Base-by-base conservation (phyloP, 2,113 vertebrate genomes). In the Rostratula benghalensis region DNA sequence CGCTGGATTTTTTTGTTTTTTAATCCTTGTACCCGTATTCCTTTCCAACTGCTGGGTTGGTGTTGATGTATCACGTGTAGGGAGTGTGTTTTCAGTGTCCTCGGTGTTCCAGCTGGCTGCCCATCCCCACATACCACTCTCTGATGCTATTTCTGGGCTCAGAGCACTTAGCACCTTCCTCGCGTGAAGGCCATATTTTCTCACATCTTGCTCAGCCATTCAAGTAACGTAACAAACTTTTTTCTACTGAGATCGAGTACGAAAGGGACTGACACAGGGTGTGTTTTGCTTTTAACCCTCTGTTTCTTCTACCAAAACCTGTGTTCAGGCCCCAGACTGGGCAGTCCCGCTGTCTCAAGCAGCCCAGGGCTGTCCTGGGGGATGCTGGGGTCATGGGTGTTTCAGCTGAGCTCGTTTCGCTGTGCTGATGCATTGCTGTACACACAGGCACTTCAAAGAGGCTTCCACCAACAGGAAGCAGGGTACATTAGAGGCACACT, bases 111-210 rank as follows among this genome's bases (percentile, higher is more conserved):
- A 77, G 68, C 50, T 83, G 67, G 25, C 73, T 89, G 80, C 43
- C 60, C 48, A 30, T 70, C 46, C 67, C 75, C 17, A 17, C 1
- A 0, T 30, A 6, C 39, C 41, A 37, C 23, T 39, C 41, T 27
- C 57, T 64, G 64, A 45, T 0, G 3, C 75, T 75, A 2, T 90
- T 90, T 78, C 79, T 92, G 80, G 68, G 63, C 86, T 89, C 83
- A 81, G 83, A 95, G 90, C 90, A 90, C 74, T 94, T 67, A 39
- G 2, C 93, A 78, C 93, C 39, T 46, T 90, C 63, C 65, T 67
- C 43, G 73, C 81, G 51, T 3, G 9, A 39, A 56, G n/a, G 31
- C 63, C 4, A 1, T 82, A 18, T 80, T 87, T 95, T 94, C 95
- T 94, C 77, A 88, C 14, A 0, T 88, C 63, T 56, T 85, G 76